Evolutionary conservation across 2,113 vertebrate species (phyloP).

Genomic region (Mormyrus lacerda): DNA sequence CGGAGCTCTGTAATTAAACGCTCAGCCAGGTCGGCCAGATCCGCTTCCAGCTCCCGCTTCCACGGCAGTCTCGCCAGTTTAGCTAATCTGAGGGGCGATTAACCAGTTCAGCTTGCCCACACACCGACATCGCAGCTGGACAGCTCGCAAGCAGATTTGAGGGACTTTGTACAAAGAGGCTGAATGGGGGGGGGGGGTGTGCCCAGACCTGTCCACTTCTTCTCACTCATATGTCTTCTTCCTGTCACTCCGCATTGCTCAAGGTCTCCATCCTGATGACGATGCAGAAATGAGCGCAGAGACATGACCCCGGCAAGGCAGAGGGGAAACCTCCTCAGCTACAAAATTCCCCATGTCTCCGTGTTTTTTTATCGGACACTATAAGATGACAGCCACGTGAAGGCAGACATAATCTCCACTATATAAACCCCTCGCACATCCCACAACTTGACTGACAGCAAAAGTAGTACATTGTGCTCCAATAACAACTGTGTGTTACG

Average conservation of each 20-base stretch:
- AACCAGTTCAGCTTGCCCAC: conserved; percentile 3
- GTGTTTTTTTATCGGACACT: background rate
- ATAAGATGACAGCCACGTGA: background rate
- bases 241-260: background rate
- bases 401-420: background rate
- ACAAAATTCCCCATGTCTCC: background rate
- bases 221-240: background rate
- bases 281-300: background rate
- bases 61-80: background rate
- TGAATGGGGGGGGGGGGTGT: background rate
- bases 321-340: background rate
- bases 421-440: background rate
- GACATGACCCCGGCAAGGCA: background rate
- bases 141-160: background rate
- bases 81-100: background rate
- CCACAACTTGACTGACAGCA: background rate
- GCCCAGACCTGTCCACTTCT: background rate
- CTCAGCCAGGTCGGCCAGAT: background rate
- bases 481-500: background rate
- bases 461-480: background rate
- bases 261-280: background rate
- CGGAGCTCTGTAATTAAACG: conserved; percentile 24
- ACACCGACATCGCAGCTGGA: background rate
- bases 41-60: background rate
- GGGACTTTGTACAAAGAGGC: background rate